Base-by-base conservation (phyloP, 2,113 vertebrate species). In the Oxyura jamaicensis region DNA sequence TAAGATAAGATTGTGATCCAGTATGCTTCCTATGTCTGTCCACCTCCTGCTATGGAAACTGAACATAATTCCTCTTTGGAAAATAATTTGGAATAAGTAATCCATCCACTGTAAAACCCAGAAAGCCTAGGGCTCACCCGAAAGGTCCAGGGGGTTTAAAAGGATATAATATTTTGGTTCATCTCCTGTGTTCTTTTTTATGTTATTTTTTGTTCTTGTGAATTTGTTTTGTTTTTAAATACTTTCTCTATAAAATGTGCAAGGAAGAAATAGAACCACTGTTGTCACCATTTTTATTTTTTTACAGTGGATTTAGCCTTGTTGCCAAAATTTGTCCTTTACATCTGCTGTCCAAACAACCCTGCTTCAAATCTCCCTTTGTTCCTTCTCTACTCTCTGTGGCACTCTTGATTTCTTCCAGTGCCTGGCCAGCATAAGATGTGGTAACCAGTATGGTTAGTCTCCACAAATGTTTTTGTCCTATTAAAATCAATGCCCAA, bases 21-120 rank as follows among this genome's bases (percentile, higher is more conserved):
- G 11, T 22, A 63, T 0, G 0, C 56, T 83, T 14, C 60, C 8
- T 31, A 23, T 29, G 22, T 15, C 11, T 55, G 8, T 28, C 15
- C 0, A 0, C 1, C 4, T 53, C 36, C 36, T 56, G 6, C 36
- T 60, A 21, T 0, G 1, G 25, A 17, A 87, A 65, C 6, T 41
- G 35, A 84, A 63, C 11, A 65, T 13, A 8, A 31, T 73, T 77
- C 1, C 36, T 48, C n/a, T 73, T 58, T 18, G 15, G 28, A 58
- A 83, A 86, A 90, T 73, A 52, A 44, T n/a, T 74, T 59, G n/a
- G 20, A 28, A 68, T 52, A 86, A 74, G 59, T 42, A 75, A 25
- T 63, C 22, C 55, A 13, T 18, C 17, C 14, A 28, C 50, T 71
- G 10, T 19, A 63, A 63, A 77, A 28, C 8, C 18, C 8, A 13